Evolutionary conservation across 2,113 vertebrate genomes (phyloP), one percentile per base, ranked within the genome.

Genomic region (Regulus satrapa): DNA sequence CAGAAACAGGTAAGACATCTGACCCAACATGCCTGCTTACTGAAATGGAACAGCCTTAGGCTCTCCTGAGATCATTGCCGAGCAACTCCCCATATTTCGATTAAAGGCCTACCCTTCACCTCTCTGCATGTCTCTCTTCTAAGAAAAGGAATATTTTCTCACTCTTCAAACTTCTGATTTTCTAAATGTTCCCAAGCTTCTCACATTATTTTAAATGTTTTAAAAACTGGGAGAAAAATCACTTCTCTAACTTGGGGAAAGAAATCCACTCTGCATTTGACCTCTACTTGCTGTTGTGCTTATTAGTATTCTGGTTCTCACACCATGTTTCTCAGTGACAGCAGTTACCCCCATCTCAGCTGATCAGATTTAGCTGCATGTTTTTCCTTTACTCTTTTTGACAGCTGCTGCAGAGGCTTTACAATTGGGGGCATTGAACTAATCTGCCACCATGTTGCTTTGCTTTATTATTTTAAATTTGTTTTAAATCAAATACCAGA

Each of bases 1-100:
- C 78, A 97, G 94, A 96, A 97, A 80, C 45, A 68, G 85, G 88
- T 75, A 91, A 73, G 41, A 51, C 75, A 88, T 92, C 79, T 93
- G 83, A 86, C 66, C 73, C 63, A 94, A 79, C 92, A 89, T 49
- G 92, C 81, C 64, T 68, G 43, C 64, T 67, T 66, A 49, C 61
- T 94, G 79, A 89, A 96, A 85, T 91, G 95, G 84, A 91, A 78
- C 18, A 56, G 88, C 92, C 88, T 74, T 91, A 84, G 94, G 86
- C 97, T 95, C 43, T 85, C 69, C 68, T 61, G 84, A 77, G 77
- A 80, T 88, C 72, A 86, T 38, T 8, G 3, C 79, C 52, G 72
- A 80, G 72, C 56, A 80, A 25, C 63, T 94, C 63, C 58, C 26
- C 10, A 24, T 34, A 52, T 78, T 91, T 83, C 1, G 0, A 48